Base-by-base conservation (phyloP, 2,888 invertebrate species). In the Euspilapteryx auroguttella region DNA sequence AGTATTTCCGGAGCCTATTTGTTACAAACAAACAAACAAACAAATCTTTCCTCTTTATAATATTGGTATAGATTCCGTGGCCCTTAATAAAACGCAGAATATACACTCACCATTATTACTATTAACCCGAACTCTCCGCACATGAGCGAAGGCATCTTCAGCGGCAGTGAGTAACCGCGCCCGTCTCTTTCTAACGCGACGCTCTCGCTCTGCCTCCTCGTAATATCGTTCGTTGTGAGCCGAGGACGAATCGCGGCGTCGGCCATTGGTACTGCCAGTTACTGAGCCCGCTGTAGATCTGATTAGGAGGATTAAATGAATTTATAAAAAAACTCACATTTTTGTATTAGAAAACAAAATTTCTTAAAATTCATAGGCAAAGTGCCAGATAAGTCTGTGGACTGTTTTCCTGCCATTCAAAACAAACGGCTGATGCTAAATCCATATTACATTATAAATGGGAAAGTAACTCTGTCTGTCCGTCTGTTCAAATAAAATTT, bases 111-210 rank as follows among this genome's bases (percentile, higher is more conserved):
- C 79, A 17, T 57, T 61, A 4, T 55, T 52, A 7, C 45, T 51
- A 9, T 57, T 52, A 3, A 63, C 50, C 0, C 76, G 71, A 35
- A 95, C 82, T 21, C 96, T 79, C 46, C 93, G 89, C 37, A 99
- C 94, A 52, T 98, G 97, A 8, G 96, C 94, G 61, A 99, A 99
- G 1, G 98, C 96, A 52, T 99, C 98, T 61, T 99, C 98, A 0
- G 96, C 90, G 1, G 97, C 94, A 1, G 92, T 89, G 30, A 96
- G 83, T 22, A 99, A 79, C 12, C 98, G 78, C 3, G 97, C 95
- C 32, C 87, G 80, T 0, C 97, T 79, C 61, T 97, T 97, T 47
- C 91, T 83, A 31, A 97, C 94, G 31, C 96, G 79, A 3, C 95
- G 76, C 51, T 95, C 95, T 45, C 95, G 94, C 64, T 99, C 98